Percentiles rank a stretch among this genome's conserved stretches.
Conservation (phyloP, 2,113 vertebrate genomes). For the Chlorodrepanis virens region DNA sequence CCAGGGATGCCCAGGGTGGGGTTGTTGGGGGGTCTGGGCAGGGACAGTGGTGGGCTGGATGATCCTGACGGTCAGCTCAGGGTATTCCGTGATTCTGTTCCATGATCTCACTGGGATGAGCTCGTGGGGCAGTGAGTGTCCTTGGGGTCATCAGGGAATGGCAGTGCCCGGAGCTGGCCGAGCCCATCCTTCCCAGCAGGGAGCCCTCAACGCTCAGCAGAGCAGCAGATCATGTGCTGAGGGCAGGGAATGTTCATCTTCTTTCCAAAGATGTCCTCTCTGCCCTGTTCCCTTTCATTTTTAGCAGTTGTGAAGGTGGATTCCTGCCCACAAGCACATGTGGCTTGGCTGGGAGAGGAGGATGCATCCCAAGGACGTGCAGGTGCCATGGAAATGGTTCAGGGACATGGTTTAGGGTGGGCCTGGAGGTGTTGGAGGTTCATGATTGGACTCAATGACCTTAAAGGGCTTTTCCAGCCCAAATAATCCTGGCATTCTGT, state of each 20-base stretch:
- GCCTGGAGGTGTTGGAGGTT: background rate
- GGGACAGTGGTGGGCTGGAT: rapidly evolving
- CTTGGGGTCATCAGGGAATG: rapidly evolving
- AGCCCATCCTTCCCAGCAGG: rapidly evolving
- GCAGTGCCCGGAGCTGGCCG: rapidly evolving
- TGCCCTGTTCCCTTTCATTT: background rate
- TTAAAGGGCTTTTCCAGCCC: background rate
- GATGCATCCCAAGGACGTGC: rapidly evolving
- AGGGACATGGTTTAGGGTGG: background rate
- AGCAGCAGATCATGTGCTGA: background rate
- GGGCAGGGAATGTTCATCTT: background rate
- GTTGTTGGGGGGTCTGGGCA: background rate
- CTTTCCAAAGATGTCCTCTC: background rate
- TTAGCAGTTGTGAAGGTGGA: background rate
- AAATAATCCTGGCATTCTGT: background rate
- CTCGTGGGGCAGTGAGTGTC: rapidly evolving
- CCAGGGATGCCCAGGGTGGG: background rate
- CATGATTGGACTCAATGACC: background rate
- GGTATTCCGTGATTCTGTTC: background rate
- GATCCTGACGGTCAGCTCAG: background rate
- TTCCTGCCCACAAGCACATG: rapidly evolving
- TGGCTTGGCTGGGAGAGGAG: background rate
- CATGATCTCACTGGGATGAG: background rate
- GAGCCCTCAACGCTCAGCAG: rapidly evolving
- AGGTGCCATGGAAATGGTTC: background rate